Conservation (phyloP, 2,113 vertebrate species). For the Microtus richardsoni region DNA sequence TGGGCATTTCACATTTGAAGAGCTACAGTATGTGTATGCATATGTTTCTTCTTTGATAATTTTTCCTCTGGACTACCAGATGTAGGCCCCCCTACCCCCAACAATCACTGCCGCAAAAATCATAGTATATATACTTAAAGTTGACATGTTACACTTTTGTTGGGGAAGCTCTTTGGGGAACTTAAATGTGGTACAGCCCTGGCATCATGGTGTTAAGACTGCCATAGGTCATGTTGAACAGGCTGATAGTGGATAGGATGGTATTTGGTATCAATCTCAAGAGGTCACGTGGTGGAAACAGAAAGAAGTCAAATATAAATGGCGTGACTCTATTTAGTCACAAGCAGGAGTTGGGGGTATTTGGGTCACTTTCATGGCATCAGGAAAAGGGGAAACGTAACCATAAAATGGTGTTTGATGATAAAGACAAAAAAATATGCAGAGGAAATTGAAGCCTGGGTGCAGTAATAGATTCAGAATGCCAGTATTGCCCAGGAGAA, state of each 20-base stretch:
- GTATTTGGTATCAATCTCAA: not conserved
- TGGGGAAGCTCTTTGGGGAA: not conserved
- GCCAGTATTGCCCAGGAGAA: not conserved
- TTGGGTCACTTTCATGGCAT: not conserved
- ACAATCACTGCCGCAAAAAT: not conserved
- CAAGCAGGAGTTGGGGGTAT: not conserved
- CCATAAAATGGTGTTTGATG: slow-evolving; percentile 17
- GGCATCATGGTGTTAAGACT: not conserved
- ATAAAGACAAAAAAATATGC: slow-evolving; percentile 1
- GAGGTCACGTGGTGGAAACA: not conserved
- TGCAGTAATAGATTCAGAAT: not conserved
- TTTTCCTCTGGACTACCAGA: not conserved
- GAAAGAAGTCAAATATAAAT: not conserved
- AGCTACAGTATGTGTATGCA: not conserved
- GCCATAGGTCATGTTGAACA: not conserved
- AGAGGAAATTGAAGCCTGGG: not conserved
- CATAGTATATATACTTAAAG: not conserved
- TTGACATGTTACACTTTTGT: not conserved
- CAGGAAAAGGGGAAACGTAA: not conserved
- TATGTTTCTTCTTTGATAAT: not conserved
- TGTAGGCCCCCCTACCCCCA: not conserved
- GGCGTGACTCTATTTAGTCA: not conserved
- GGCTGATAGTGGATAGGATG: not conserved
- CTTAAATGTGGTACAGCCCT: not conserved
- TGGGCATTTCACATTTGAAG: not conserved